Evolutionary conservation across 2,888 invertebrate genomes (phyloP).

Genomic region (Dicroscelio sp.): DNA sequence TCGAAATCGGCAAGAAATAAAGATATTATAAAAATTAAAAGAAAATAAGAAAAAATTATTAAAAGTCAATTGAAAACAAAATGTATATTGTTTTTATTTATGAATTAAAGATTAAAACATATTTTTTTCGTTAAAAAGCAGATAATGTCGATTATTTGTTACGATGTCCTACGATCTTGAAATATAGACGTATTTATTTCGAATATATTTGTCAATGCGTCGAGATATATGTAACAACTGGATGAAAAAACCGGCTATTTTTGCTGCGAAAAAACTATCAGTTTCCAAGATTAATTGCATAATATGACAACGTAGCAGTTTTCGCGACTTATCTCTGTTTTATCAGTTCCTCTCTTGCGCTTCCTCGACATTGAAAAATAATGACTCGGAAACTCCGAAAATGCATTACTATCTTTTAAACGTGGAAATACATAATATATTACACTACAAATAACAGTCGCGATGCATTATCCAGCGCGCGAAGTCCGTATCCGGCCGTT

Average conservation of each 20-base stretch:
- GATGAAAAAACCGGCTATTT: conserved; percentile 40
- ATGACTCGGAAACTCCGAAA: conserved; percentile 78
- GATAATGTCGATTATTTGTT: too few relatives aligned
- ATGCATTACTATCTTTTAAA: conserved; percentile 68
- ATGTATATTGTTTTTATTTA: too few relatives aligned
- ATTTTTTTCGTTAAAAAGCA: too few relatives aligned
- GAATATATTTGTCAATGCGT: conserved; percentile 42
- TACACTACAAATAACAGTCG: conserved; percentile 47
- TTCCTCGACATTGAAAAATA: conserved; percentile 80
- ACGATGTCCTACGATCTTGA: not conserved
- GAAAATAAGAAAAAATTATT: too few relatives aligned
- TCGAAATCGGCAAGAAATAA: too few relatives aligned
- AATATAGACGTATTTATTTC: too few relatives aligned
- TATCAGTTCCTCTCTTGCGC: conserved; percentile 75
- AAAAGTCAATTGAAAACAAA: too few relatives aligned
- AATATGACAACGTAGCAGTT: conserved; percentile 78
- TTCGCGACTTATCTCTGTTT: conserved; percentile 77
- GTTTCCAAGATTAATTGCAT: conserved; percentile 76
- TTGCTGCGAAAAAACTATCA: conserved; percentile 70
- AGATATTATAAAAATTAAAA: too few relatives aligned
- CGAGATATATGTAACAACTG: conserved; percentile 8
- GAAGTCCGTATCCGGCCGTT: not conserved
- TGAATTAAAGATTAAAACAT: too few relatives aligned
- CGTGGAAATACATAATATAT: conserved; percentile 71
- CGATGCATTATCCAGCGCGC: conserved; percentile 23